Conservation (phyloP, 1,140 invertebrate species). For the Drosophila pseudoobscura region DNA sequence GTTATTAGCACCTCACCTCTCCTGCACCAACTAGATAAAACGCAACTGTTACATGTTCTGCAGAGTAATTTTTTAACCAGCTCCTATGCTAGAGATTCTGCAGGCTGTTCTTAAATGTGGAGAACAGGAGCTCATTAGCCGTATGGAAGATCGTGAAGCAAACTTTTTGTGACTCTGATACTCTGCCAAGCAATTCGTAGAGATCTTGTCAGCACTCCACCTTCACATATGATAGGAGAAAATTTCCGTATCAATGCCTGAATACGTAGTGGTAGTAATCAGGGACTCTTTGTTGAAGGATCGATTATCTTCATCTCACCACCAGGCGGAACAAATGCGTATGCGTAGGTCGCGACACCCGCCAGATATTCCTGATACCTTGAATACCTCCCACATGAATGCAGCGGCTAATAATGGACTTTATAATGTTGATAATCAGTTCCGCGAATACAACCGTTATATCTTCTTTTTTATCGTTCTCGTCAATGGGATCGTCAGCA, state of each 20-base stretch:
- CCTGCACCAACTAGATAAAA: too few relatives aligned
- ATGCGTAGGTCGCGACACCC: conserved; percentile 88
- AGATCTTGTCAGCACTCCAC: conserved; percentile 93
- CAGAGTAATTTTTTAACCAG: too few relatives aligned
- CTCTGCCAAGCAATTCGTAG: conserved; percentile 91
- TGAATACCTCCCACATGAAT: conserved; percentile 89
- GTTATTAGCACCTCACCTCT: too few relatives aligned
- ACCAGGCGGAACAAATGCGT: conserved; percentile 90
- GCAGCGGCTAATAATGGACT: conserved; percentile 83
- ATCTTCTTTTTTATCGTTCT: conserved; percentile 60
- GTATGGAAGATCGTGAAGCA: too few relatives aligned
- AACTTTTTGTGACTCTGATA: conserved; percentile 66
- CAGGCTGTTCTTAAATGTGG: too few relatives aligned
- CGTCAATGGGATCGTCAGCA: conserved; percentile 57
- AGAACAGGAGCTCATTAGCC: too few relatives aligned
- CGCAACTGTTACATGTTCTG: too few relatives aligned
- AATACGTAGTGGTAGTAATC: conserved; percentile 91
- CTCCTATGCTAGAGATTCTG: too few relatives aligned
- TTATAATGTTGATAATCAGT: conserved; percentile 84
- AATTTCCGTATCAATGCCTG: conserved; percentile 92
- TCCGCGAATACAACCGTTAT: conserved; percentile 45
- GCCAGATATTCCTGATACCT: conserved; percentile 95
- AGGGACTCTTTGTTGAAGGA: conserved; percentile 94
- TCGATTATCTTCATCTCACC: conserved; percentile 86
- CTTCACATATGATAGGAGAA: conserved; percentile 93